Percentiles rank a stretch among this genome's conserved stretches.
Evolutionary conservation across 2,113 vertebrate species (phyloP).

Genomic region (Heterotis niloticus): DNA sequence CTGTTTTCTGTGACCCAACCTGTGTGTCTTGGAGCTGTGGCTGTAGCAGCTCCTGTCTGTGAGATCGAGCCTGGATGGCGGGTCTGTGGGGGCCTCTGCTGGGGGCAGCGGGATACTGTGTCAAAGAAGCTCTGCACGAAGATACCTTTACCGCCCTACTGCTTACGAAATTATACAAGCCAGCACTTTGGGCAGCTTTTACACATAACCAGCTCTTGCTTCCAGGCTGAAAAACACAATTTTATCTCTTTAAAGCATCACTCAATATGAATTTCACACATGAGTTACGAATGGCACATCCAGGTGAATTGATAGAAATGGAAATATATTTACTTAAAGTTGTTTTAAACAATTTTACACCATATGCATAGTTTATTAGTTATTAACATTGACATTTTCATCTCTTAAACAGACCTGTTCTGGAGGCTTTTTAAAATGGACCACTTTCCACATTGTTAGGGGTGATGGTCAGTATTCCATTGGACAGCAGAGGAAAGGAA

Average conservation of each 20-base stretch:
- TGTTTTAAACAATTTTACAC: too few species aligned
- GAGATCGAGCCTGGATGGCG: neutral
- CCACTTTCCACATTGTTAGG: neutral
- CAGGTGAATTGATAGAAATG: too few species aligned
- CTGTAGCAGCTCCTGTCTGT: neutral
- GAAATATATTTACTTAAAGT: too few species aligned
- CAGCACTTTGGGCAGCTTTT: neutral
- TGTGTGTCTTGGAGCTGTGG: neutral
- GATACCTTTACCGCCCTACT: neutral
- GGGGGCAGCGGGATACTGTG: neutral
- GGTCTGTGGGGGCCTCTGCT: conserved; percentile 19
- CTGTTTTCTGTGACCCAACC: neutral
- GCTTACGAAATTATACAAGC: neutral
- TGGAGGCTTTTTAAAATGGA: neutral
- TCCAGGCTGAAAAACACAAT: neutral
- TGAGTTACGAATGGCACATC: too few species aligned
- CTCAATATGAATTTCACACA: too few species aligned
- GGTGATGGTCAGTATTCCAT: too few species aligned
- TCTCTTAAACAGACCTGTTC: too few species aligned
- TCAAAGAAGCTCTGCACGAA: neutral
- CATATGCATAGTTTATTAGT: too few species aligned
- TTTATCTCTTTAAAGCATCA: too few species aligned
- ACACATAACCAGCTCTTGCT: neutral
- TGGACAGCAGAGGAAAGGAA: too few species aligned
- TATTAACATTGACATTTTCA: too few species aligned